Evolutionary conservation across 2,888 invertebrate species (phyloP).

Genomic region (Phorcus lineatus): DNA sequence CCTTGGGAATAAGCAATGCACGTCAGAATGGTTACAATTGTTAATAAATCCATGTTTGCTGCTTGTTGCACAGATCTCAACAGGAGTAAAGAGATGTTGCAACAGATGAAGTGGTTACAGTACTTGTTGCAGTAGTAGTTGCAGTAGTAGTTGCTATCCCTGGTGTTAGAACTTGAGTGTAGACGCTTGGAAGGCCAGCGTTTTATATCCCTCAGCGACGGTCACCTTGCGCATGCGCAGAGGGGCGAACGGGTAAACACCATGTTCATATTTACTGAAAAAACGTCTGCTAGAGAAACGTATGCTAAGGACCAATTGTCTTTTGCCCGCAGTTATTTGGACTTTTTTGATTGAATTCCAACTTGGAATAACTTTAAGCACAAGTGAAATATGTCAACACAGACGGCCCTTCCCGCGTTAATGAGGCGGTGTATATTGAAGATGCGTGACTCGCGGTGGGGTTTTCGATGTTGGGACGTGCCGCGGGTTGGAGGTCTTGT

Average conservation of each 20-base stretch:
- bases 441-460: too few species aligned
- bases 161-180: neutral
- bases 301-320: neutral
- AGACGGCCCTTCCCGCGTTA: neutral
- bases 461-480: too few species aligned
- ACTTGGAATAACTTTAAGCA: neutral
- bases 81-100: neutral
- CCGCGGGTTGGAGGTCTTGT: too few species aligned
- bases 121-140: constrained; percentile 20
- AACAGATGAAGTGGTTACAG: constrained; percentile 12
- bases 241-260: neutral
- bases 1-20: neutral
- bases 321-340: neutral
- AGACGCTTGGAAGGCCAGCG: neutral
- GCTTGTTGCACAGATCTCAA: neutral
- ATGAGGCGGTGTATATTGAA: neutral
- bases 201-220: neutral
- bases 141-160: constrained; percentile 9
- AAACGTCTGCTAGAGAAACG: neutral
- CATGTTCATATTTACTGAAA: neutral
- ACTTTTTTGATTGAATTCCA: constrained; percentile 8
- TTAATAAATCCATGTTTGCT: neutral
- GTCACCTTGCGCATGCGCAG: neutral
- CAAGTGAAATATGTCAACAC: neutral
- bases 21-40: neutral